phyloP scores from a whole-genome alignment of 2,797 vertebrate genomes.

The Phataginus tricuspis region DNA sequence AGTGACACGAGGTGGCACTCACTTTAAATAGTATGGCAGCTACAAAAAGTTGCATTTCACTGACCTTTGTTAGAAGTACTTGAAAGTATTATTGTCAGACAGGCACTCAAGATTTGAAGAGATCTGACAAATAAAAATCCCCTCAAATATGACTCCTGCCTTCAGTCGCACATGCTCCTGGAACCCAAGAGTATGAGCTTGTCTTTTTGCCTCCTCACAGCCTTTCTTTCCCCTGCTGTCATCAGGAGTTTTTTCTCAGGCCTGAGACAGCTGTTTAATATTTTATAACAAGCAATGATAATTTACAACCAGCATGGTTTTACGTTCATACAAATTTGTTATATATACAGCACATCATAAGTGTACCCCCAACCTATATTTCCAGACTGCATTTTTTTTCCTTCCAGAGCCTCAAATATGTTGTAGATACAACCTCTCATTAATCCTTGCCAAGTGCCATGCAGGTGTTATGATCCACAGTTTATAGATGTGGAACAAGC shows the following conservation, averaged over 20 bases:
- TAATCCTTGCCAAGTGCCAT: slow-evolving; percentile 37
- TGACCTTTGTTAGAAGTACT: slow-evolving; percentile 32
- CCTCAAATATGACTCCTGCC: background rate
- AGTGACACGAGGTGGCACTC: background rate
- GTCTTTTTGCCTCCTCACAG: background rate
- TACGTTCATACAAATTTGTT: slow-evolving; percentile 48
- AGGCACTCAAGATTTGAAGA: background rate
- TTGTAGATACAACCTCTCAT: slow-evolving; percentile 37
- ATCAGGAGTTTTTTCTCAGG: background rate
- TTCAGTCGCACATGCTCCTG: background rate
- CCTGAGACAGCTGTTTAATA: background rate
- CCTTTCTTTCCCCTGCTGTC: background rate
- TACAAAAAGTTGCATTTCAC: background rate
- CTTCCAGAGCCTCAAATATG: background rate
- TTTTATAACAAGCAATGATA: background rate
- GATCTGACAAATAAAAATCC: background rate
- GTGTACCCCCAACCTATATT: background rate
- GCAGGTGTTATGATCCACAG: background rate
- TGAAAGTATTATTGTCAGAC: slow-evolving; percentile 16
- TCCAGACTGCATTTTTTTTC: background rate
- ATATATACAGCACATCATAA: background rate
- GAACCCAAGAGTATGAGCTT: background rate
- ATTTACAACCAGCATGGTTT: slow-evolving; percentile 37
- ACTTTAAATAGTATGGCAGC: background rate
- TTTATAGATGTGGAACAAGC: slow-evolving; percentile 30